phyloP scores from a whole-genome alignment of 1,140 invertebrate species.

The Pseudomyrmex concolor region DNA sequence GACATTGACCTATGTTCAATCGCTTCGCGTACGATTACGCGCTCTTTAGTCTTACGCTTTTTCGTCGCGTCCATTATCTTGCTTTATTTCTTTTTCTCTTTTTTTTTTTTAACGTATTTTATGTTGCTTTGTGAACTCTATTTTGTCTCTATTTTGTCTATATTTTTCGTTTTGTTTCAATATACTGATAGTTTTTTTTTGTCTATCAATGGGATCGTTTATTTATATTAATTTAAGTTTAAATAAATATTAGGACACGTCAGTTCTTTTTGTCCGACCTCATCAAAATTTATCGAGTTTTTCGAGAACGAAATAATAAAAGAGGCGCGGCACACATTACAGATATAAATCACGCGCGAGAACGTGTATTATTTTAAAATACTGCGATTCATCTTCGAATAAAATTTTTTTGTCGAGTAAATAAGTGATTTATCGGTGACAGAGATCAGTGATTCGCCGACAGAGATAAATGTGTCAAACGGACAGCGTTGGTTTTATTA shows the following conservation, averaged over 20 bases:
- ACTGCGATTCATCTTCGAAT: conserved; percentile 14
- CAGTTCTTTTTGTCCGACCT: conserved; percentile 3
- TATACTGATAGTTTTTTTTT: too few species aligned
- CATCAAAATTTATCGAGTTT: conserved; percentile 44
- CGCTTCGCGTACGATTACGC: too few species aligned
- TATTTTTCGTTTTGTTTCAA: too few species aligned
- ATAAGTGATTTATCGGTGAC: neutral
- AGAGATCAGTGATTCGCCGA: neutral
- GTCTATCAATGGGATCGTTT: too few species aligned
- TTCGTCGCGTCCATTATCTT: too few species aligned
- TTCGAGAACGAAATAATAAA: neutral
- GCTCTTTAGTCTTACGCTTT: too few species aligned
- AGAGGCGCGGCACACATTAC: neutral
- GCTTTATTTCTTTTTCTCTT: too few species aligned
- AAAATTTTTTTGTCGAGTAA: neutral
- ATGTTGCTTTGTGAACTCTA: too few species aligned
- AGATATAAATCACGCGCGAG: neutral
- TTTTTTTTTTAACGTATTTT: too few species aligned
- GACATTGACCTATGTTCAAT: too few species aligned
- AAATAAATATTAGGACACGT: conserved; percentile 24
- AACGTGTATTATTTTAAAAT: conserved; percentile 18
- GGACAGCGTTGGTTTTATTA: neutral
- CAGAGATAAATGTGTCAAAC: conserved; percentile 7
- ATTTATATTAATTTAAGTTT: too few species aligned
- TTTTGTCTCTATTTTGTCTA: too few species aligned